Evolutionary conservation across 2,113 vertebrate species (phyloP).

Genomic region (Elephas maximus): DNA sequence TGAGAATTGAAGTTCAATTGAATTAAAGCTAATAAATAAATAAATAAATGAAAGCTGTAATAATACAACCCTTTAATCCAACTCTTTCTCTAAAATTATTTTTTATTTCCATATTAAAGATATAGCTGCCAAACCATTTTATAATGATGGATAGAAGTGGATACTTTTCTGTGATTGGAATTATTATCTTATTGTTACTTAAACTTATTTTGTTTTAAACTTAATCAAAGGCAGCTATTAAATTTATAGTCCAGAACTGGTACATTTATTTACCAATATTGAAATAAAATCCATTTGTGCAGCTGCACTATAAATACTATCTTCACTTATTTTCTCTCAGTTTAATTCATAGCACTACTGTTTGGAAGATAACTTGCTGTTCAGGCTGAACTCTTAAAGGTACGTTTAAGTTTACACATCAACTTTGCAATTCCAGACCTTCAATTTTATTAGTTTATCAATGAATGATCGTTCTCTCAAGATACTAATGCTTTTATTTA

Average conservation of each 20-base stretch:
- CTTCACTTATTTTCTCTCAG: not conserved
- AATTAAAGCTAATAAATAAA: conserved; percentile 3
- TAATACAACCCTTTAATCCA: not conserved
- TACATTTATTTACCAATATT: not conserved
- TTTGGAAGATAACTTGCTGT: not conserved
- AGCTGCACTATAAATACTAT: not conserved
- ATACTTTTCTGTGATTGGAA: not conserved
- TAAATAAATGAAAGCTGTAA: not conserved
- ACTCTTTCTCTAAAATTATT: not conserved
- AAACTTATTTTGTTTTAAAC: not conserved
- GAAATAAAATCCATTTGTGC: not conserved
- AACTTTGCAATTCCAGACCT: not conserved
- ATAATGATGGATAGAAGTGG: not conserved
- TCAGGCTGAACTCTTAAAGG: not conserved
- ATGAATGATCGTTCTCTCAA: not conserved
- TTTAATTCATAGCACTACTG: not conserved
- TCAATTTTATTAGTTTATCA: not conserved
- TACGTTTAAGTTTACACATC: not conserved
- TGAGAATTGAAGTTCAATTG: conserved; percentile 56
- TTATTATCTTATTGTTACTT: not conserved
- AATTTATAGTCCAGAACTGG: not conserved
- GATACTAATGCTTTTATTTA: not conserved
- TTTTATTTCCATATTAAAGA: not conserved
- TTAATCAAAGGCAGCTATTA: not conserved
- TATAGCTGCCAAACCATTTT: not conserved